phyloP scores from a whole-genome alignment of 2,113 vertebrate species.

The Apodemus speciosus region DNA sequence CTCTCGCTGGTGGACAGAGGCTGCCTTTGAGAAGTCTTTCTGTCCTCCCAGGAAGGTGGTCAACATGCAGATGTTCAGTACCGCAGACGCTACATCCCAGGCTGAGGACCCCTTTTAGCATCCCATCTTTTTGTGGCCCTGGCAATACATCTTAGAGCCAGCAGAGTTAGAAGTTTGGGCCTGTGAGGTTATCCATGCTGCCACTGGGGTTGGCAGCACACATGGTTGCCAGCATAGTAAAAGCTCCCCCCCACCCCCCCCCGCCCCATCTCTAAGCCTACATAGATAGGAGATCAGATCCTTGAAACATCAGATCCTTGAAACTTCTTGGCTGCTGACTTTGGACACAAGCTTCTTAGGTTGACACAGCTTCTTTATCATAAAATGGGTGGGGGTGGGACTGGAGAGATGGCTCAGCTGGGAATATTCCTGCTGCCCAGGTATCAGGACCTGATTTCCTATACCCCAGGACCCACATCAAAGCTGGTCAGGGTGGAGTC shows the following conservation, averaged over 20 bases:
- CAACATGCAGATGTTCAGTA: neutral
- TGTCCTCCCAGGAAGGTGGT: neutral
- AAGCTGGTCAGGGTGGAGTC: neutral
- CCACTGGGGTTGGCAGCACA: neutral
- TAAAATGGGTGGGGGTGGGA: neutral
- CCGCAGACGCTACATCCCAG: neutral
- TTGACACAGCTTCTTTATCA: neutral
- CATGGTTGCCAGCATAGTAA: neutral
- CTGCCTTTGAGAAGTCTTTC: neutral
- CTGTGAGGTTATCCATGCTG: neutral
- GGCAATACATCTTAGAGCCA: accelerated
- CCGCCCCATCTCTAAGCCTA: neutral
- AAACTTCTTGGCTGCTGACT: neutral
- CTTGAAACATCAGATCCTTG: neutral
- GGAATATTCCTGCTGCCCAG: neutral
- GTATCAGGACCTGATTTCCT: neutral
- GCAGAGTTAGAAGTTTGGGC: neutral
- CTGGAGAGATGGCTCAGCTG: too few species aligned
- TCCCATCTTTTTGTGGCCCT: neutral
- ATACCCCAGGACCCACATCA: neutral
- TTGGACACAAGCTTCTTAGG: neutral
- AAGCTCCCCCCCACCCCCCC: neutral
- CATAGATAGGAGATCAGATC: neutral
- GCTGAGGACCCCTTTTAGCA: neutral
- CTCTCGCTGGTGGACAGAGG: neutral